phyloP scores from a whole-genome alignment of 2,888 invertebrate genomes.

The Tenthredo livida region DNA sequence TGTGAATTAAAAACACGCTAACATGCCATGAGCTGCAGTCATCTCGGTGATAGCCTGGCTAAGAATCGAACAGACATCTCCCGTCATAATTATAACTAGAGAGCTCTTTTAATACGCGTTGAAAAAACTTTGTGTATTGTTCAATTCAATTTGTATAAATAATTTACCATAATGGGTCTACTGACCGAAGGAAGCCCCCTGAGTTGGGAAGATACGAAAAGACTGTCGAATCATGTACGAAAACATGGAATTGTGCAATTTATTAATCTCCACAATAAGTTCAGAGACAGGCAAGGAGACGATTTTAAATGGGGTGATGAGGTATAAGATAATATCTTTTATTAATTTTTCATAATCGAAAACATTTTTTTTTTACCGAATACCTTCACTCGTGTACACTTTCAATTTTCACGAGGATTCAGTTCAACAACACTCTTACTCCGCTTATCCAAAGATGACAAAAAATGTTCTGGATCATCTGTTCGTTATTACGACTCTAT shows the following conservation, averaged over 20 bases:
- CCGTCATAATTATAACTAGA: neutral
- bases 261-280: slow-evolving; percentile 93
- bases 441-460: neutral
- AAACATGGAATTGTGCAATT: slow-evolving; percentile 98
- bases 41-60: neutral
- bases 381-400: neutral
- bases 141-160: neutral
- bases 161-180: slow-evolving; percentile 88
- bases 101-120: neutral
- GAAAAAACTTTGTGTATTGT: neutral
- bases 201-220: slow-evolving; percentile 97
- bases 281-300: slow-evolving; percentile 94
- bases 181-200: slow-evolving; percentile 96
- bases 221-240: slow-evolving; percentile 93
- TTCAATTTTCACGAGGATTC: neutral
- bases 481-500: neutral
- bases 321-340: slow-evolving; percentile 77
- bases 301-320: slow-evolving; percentile 99
- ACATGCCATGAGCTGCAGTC: neutral
- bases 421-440: neutral
- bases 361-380: neutral
- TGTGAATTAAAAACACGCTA: too few species aligned
- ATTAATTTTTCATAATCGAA: neutral
- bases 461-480: neutral
- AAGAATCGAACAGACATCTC: neutral